Evolutionary conservation across 2,113 vertebrate species (phyloP).

Genomic region (Scomber japonicus): DNA sequence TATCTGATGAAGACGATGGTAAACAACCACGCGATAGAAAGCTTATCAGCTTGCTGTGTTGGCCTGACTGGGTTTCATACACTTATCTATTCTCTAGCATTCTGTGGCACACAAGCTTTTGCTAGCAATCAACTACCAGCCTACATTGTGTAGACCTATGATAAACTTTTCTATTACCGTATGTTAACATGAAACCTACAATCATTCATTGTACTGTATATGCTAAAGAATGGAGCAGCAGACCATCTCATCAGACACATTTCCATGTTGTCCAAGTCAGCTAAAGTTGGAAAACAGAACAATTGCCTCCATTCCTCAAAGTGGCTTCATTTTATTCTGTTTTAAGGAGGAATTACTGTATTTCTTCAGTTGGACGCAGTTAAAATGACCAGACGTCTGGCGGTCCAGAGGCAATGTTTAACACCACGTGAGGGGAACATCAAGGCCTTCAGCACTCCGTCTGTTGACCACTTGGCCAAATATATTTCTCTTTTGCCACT

Average conservation of each 20-base stretch:
- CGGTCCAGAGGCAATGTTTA: constrained; percentile 59
- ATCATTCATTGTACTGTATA: background rate
- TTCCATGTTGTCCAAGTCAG: background rate
- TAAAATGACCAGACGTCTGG: constrained; percentile 72
- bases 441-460: constrained; percentile 77
- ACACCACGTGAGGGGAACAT: constrained; percentile 66
- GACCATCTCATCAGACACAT: background rate
- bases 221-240: background rate
- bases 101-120: no score
- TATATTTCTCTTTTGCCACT: constrained; percentile 23
- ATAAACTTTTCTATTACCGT: no score
- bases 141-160: background rate
- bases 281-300: constrained; percentile 20
- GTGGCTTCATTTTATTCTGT: constrained; percentile 19
- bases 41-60: no score
- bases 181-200: background rate
- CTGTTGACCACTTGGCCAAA: constrained; percentile 77
- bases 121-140: background rate
- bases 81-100: no score
- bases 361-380: constrained; percentile 53
- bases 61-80: no score
- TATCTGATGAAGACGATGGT: no score
- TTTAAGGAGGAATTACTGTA: constrained; percentile 28
- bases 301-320: constrained; percentile 8
- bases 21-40: no score